These are phyloP conservation scores for Epistrophe grossulariae DNA, from an alignment of 2,888 invertebrate species.

Conservation along the genomic window DNA sequence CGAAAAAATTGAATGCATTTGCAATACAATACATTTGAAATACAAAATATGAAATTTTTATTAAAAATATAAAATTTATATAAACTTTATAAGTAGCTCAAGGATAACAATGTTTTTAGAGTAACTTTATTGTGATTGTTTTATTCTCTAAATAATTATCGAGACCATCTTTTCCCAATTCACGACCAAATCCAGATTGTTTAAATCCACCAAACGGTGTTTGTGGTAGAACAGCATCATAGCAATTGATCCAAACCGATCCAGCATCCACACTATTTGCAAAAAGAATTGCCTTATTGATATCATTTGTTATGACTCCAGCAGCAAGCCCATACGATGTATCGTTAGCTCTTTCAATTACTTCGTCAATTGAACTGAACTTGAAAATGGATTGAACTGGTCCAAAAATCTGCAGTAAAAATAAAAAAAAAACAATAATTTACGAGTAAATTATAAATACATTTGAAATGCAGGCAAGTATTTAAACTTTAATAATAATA, in stretches of 20 bases:
- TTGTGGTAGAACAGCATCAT: conserved; percentile 85
- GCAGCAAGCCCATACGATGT: conserved; percentile 93
- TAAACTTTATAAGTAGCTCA: not conserved
- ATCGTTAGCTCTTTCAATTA: conserved; percentile 91
- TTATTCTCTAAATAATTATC: conserved; percentile 92
- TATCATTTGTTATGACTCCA: conserved; percentile 91
- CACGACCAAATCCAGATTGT: conserved; percentile 93
- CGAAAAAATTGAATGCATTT: too few relatives aligned
- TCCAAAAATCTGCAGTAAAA: conserved; percentile 90
- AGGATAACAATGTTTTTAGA: conserved; percentile 62
- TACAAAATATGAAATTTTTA: not conserved
- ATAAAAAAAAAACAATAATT: conserved; percentile 1
- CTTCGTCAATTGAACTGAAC: conserved; percentile 89
- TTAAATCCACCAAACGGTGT: conserved; percentile 96
- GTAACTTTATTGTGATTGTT: conserved; percentile 87
- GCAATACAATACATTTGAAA: too few relatives aligned
- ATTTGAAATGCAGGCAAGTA: too few relatives aligned
- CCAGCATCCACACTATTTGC: conserved; percentile 91
- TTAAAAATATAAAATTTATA: not conserved
- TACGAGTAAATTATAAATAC: too few relatives aligned
- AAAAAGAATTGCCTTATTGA: conserved; percentile 90
- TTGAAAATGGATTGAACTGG: conserved; percentile 94
- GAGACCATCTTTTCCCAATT: conserved; percentile 91
- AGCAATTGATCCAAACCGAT: conserved; percentile 89
- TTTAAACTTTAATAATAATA: too few relatives aligned